Conservation (phyloP, 2,113 vertebrate genomes). For the Pollachius pollachius region DNA sequence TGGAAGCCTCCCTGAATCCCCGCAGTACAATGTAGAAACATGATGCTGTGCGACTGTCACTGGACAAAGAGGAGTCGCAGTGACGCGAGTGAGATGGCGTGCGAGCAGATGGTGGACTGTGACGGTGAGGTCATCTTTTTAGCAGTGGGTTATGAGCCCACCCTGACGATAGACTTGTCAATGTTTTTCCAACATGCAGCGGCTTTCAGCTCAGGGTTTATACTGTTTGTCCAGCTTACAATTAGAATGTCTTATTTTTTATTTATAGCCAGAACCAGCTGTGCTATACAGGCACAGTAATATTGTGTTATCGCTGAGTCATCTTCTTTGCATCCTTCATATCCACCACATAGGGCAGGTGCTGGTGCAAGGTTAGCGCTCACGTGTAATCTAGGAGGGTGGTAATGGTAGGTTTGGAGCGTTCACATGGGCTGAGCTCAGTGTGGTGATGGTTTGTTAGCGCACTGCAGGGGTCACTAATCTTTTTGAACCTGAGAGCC, state of each 20-base stretch:
- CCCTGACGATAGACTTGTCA: too few relatives aligned
- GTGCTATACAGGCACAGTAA: too few relatives aligned
- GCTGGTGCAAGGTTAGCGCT: constrained; percentile 46
- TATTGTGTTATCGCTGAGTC: too few relatives aligned
- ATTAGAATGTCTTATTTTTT: too few relatives aligned
- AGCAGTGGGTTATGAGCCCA: background rate
- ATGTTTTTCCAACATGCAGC: too few relatives aligned
- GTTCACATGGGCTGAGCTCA: too few relatives aligned
- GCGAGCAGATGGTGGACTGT: background rate
- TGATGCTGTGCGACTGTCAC: constrained; percentile 33
- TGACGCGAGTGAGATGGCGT: constrained; percentile 12
- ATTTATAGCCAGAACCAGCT: too few relatives aligned
- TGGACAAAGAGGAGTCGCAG: constrained; percentile 21
- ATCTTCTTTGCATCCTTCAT: constrained; percentile 28
- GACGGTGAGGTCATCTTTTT: constrained; percentile 8
- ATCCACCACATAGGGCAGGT: constrained; percentile 43
- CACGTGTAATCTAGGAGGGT: background rate
- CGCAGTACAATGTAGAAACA: constrained; percentile 22
- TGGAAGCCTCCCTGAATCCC: constrained; percentile 21
- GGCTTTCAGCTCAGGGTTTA: too few relatives aligned
- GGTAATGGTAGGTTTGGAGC: background rate
- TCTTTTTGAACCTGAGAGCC: too few relatives aligned
- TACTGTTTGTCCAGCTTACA: too few relatives aligned
- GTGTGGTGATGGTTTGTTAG: too few relatives aligned
- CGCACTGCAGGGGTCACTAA: too few relatives aligned